Evolutionary conservation across 2,797 vertebrate genomes (phyloP).

Genomic region (Lates japonicus): DNA sequence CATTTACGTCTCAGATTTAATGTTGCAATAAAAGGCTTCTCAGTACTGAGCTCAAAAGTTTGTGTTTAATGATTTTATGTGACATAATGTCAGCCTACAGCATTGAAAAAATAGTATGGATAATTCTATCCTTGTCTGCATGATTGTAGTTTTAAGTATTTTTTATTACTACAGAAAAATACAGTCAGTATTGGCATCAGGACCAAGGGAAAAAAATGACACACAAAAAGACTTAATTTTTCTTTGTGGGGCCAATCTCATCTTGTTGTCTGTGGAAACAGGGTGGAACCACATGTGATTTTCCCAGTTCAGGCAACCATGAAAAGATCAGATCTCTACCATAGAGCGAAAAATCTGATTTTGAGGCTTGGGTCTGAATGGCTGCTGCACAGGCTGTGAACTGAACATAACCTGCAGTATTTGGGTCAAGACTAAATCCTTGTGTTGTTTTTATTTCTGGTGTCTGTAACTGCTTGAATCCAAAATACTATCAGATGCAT

Average conservation of each 20-base stretch:
- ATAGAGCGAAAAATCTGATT: conserved; percentile 23
- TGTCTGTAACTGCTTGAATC: neutral
- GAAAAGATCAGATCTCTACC: conserved; percentile 32
- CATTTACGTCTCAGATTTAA: neutral
- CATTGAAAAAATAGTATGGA: neutral
- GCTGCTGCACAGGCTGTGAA: conserved; percentile 16
- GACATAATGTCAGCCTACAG: neutral
- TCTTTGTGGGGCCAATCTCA: conserved; percentile 30
- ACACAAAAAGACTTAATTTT: neutral
- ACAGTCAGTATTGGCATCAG: neutral
- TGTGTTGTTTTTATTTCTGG: conserved; percentile 11
- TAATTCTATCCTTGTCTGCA: neutral
- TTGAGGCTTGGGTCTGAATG: neutral
- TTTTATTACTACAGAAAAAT: neutral
- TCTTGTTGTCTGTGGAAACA: conserved; percentile 25
- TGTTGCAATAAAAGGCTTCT: neutral
- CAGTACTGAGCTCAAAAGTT: neutral
- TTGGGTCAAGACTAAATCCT: conserved; percentile 47
- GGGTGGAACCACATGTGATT: conserved; percentile 36
- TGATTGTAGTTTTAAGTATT: neutral
- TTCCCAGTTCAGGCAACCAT: conserved; percentile 21
- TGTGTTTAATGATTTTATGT: neutral
- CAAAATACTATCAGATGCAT: neutral
- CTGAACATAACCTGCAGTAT: conserved; percentile 13
- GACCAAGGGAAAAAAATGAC: neutral